Percentiles rank a stretch among this genome's conserved stretches.
Conservation (phyloP, 1,140 invertebrate species). For the Calliopsis andreniformis region DNA sequence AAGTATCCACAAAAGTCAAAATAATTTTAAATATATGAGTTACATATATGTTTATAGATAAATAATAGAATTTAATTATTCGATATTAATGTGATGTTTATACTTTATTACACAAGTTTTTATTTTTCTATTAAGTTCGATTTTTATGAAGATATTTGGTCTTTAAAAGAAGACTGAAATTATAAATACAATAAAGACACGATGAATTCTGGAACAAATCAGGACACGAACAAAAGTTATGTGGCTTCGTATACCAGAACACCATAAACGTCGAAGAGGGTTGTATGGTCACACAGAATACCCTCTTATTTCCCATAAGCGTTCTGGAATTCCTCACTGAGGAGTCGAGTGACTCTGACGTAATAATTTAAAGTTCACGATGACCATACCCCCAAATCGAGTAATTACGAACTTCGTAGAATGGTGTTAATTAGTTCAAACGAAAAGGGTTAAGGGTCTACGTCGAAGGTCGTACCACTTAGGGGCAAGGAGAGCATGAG, state of each 20-base stretch:
- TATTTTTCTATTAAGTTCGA: too few relatives aligned
- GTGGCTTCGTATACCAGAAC: conserved; percentile 46
- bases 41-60: too few relatives aligned
- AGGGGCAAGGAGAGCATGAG: conserved; percentile 61
- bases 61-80: too few relatives aligned
- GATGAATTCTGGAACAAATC: neutral
- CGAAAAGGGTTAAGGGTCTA: conserved; percentile 52
- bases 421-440: conserved; percentile 40
- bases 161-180: too few relatives aligned
- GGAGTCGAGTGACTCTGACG: neutral
- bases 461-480: conserved; percentile 66
- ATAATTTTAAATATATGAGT: too few relatives aligned
- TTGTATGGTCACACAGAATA: conserved; percentile 18
- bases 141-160: too few relatives aligned
- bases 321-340: neutral
- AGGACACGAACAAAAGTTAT: conserved; percentile 58
- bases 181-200: too few relatives aligned
- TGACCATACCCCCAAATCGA: too few relatives aligned
- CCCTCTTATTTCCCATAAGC: neutral
- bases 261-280: conserved; percentile 18
- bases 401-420: neutral
- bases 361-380: neutral
- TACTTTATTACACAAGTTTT: too few relatives aligned
- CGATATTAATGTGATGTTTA: too few relatives aligned
- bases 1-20: too few relatives aligned